Conservation (phyloP, 2,797 vertebrate species). For the Pelodytes ibericus region DNA sequence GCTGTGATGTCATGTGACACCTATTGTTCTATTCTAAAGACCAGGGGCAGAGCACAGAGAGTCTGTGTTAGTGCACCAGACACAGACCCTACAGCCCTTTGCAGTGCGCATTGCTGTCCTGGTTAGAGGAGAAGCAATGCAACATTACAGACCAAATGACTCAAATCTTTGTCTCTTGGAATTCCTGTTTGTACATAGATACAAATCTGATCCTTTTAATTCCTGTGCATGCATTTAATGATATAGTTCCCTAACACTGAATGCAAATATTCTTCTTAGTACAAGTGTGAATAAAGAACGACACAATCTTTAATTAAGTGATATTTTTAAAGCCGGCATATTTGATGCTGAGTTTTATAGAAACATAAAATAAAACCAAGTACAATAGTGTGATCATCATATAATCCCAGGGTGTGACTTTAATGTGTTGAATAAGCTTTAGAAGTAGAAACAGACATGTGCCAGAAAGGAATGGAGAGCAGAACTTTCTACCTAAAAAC, state of each 20-base stretch:
- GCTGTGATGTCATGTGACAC: too few relatives aligned
- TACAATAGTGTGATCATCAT: slow-evolving; percentile 24
- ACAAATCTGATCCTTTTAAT: background rate
- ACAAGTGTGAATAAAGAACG: slow-evolving; percentile 14
- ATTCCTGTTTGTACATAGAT: background rate
- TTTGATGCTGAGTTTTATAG: slow-evolving; percentile 33
- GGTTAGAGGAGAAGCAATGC: too few relatives aligned
- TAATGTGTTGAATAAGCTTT: slow-evolving; percentile 4
- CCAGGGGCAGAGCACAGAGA: too few relatives aligned
- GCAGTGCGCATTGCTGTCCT: too few relatives aligned
- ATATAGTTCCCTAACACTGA: slow-evolving; percentile 13
- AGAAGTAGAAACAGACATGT: background rate
- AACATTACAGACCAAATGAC: background rate
- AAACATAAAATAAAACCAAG: slow-evolving; percentile 30
- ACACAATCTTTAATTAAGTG: slow-evolving; percentile 18
- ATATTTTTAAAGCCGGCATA: slow-evolving; percentile 3
- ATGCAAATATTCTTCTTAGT: slow-evolving; percentile 25
- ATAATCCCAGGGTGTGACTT: slow-evolving; percentile 41
- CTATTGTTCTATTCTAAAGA: too few relatives aligned
- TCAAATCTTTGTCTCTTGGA: background rate
- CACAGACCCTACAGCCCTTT: too few relatives aligned
- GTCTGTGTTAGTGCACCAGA: too few relatives aligned
- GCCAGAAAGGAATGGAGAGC: background rate
- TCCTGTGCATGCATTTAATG: slow-evolving; percentile 3
- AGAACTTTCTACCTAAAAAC: background rate